phyloP scores from a whole-genome alignment of 2,113 vertebrate genomes.

The Elgaria multicarinata region DNA sequence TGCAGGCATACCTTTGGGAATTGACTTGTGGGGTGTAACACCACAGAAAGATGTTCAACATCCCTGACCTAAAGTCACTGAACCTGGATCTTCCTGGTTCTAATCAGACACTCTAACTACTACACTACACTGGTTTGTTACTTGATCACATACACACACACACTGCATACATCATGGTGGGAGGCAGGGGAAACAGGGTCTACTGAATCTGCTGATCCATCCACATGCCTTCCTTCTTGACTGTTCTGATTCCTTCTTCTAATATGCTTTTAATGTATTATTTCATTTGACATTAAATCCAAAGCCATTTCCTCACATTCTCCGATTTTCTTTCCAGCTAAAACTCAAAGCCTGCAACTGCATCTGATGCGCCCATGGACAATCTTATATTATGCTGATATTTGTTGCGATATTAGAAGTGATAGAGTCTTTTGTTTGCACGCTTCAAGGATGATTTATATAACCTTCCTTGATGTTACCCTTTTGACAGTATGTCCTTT shows the following conservation, averaged over 20 bases:
- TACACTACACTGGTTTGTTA: not conserved
- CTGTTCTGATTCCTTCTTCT: not conserved
- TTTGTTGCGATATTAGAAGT: not conserved
- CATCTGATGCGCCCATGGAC: not conserved
- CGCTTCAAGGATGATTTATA: not conserved
- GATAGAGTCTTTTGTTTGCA: not conserved
- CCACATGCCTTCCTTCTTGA: not conserved
- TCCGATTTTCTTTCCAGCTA: not conserved
- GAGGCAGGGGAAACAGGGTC: not conserved
- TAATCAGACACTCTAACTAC: not conserved
- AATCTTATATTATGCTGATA: not conserved
- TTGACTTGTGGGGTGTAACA: too few species aligned
- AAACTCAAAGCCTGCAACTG: not conserved
- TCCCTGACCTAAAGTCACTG: not conserved
- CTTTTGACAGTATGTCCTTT: conserved; percentile 16
- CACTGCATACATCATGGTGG: not conserved
- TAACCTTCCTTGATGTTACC: rapidly evolving
- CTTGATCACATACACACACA: not conserved
- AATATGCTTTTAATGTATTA: not conserved
- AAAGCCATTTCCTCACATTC: not conserved
- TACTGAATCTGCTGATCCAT: not conserved
- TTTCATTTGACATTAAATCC: not conserved
- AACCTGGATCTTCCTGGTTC: not conserved
- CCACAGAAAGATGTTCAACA: too few species aligned
- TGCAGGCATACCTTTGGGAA: too few species aligned